Evolutionary conservation across 2,888 invertebrate genomes (phyloP), one percentile per base, ranked within the genome.

Genomic region (Euphydryas editha): DNA sequence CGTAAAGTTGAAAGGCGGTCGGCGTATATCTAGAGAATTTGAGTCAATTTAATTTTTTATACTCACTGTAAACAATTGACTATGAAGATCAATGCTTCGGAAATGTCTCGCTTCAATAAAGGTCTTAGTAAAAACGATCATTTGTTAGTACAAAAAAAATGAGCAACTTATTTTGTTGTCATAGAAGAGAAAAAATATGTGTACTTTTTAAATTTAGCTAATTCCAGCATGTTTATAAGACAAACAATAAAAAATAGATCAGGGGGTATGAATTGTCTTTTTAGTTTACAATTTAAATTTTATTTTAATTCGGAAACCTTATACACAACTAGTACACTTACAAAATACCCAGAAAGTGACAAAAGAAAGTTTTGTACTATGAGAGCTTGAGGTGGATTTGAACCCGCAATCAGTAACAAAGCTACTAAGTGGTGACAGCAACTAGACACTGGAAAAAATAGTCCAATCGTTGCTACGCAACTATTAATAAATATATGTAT

Each of bases 71-170:
- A 47, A 49, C n/a, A 24, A 24, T 20, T 51, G 11, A 5, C 21
- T 15, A 21, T 51, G 6, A 24, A 24, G n/a, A n/a, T n/a, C n/a
- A n/a, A n/a, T n/a, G n/a, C 20, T n/a, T 21, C 21, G 42, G 42
- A 57, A 57, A 15, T 15, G 39, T 57, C 11, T 57, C 57, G 57
- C 21, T 57, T 57, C 57, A 57, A 7, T 42, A 21, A 21, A 42
- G 1, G 21, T 4, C 17, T 39, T 21, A 57, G 21, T 13, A 54
- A 57, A 57, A 57, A 57, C 39, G 20, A n/a, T 39, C 21, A 21
- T 39, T 57, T 15, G 20, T 39, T 18, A 17, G 11, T 24, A 18
- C 36, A 37, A 56, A 56, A 18, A 56, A 39, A 18, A 37, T 4
- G n/a, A 13, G 36, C 8, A 21, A 30, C 30, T 3, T 36, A 30